Evolutionary conservation across 2,888 invertebrate genomes (phyloP), one percentile per base, ranked within the genome.

Genomic region (Macaria liturata): DNA sequence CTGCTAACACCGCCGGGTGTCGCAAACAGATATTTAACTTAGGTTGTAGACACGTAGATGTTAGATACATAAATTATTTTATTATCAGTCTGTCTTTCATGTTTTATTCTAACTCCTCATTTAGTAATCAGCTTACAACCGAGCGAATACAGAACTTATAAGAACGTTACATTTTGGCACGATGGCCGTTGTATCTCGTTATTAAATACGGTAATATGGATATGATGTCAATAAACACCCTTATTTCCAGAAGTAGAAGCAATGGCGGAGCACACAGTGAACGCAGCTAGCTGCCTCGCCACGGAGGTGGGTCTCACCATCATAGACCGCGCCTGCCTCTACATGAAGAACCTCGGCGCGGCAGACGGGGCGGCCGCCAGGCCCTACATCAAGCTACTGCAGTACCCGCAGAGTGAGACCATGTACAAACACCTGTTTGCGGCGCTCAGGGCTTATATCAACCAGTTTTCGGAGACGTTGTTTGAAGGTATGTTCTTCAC

Each of bases 361-460:
- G 93, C 97, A 31, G 96, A 98, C 88, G 95, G 95, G 42, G 95
- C 96, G 68, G 93, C 98, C 31, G 96, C 98, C 49, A 95, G 95
- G 63, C 95, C 98, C 42, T 97, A 98, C 80, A 84, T 98, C 53
- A 94, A 95, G n/a, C 95, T 98, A 70, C 92, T 98, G 53, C 96
- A 97, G 85, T 93, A 96, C 45, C 97, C 97, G 2, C 98, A 98
- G 80, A 98, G 98, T 47, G 98, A 99, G 83, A 95, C 94, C 3
- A 91, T 99, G 47, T 95, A 98, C 69, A 95, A 96, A 71, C 98
- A 99, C 76, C 95, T 98, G 30, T 98, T 99, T 83, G 98, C 98
- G 2, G 96, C 98, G 0, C 88, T 99, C 49, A 93, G 98, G 66
- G 96, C 97, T 0, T 98, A 98, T 78, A 96, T 99, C 57, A 98